A percentile compares a stretch with the other conserved stretches of the same genome.
Evolutionary conservation across 2,888 invertebrate genomes (phyloP).

Genomic region (Tenodera sinensis): DNA sequence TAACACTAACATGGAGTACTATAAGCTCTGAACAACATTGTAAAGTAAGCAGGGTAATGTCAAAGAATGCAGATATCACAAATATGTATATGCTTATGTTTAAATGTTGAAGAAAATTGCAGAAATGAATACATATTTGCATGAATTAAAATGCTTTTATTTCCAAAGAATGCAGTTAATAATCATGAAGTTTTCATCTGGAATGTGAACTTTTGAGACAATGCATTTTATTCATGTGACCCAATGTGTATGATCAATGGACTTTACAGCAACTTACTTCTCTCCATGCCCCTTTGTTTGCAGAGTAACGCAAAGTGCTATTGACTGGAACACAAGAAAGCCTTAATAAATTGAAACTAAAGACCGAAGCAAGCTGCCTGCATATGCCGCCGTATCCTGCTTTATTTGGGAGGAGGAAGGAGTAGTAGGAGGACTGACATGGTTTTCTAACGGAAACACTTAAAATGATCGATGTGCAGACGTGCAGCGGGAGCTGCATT

Average conservation of each 20-base stretch:
- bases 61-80: too few species aligned
- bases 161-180: too few species aligned
- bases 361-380: constrained; percentile 6
- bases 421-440: background rate
- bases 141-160: too few species aligned
- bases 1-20: too few species aligned
- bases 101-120: too few species aligned
- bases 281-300: background rate
- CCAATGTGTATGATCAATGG: too few species aligned
- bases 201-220: too few species aligned
- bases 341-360: constrained; percentile 20
- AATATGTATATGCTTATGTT: too few species aligned
- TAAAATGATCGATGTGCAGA: background rate
- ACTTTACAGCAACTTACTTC: background rate
- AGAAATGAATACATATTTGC: background rate
- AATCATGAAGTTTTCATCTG: too few species aligned
- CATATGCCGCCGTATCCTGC: background rate
- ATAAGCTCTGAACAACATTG: too few species aligned
- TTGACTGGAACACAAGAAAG: constrained; percentile 28
- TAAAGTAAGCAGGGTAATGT: too few species aligned
- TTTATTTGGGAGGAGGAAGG: background rate
- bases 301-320: constrained; percentile 28
- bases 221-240: too few species aligned
- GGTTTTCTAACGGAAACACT: background rate
- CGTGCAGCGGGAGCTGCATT: background rate